phyloP scores from a whole-genome alignment of 2,888 invertebrate genomes.

The Xanthorhoe spadicearia region DNA sequence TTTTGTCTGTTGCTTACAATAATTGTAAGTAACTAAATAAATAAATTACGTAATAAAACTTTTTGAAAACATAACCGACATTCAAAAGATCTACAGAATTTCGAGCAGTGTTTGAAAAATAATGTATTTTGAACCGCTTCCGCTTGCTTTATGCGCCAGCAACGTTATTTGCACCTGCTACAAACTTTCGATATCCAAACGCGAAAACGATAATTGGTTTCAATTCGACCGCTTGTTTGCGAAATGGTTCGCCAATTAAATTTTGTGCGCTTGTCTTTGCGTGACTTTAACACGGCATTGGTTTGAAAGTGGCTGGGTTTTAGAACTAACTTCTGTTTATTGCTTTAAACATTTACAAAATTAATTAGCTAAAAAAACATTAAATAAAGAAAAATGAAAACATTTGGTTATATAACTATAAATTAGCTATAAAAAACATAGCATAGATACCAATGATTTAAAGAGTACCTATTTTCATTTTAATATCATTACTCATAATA shows the following conservation, averaged over 20 bases:
- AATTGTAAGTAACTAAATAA: too few relatives aligned
- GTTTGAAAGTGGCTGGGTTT: not conserved
- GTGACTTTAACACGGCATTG: constrained; percentile 23
- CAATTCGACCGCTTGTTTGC: constrained; percentile 75
- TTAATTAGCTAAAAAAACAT: too few relatives aligned
- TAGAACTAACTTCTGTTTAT: not conserved
- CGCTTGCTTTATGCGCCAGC: constrained; percentile 42
- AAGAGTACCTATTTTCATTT: too few relatives aligned
- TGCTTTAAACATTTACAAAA: not conserved
- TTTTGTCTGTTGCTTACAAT: too few relatives aligned
- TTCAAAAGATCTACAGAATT: too few relatives aligned
- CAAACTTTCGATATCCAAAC: constrained; percentile 78
- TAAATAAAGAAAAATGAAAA: too few relatives aligned
- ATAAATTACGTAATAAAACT: too few relatives aligned
- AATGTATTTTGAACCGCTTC: constrained; percentile 42
- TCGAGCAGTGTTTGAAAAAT: not conserved
- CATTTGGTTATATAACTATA: too few relatives aligned
- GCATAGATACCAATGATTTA: too few relatives aligned
- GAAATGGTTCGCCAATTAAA: constrained; percentile 75
- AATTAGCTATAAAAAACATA: too few relatives aligned
- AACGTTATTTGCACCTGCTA: constrained; percentile 75
- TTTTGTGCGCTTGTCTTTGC: constrained; percentile 63
- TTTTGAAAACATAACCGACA: too few relatives aligned
- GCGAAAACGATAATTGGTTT: constrained; percentile 81
- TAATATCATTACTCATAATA: too few relatives aligned